These are phyloP conservation scores for Cheilosia soror DNA, from an alignment of 2,888 invertebrate genomes.

Conservation along the genomic window DNA sequence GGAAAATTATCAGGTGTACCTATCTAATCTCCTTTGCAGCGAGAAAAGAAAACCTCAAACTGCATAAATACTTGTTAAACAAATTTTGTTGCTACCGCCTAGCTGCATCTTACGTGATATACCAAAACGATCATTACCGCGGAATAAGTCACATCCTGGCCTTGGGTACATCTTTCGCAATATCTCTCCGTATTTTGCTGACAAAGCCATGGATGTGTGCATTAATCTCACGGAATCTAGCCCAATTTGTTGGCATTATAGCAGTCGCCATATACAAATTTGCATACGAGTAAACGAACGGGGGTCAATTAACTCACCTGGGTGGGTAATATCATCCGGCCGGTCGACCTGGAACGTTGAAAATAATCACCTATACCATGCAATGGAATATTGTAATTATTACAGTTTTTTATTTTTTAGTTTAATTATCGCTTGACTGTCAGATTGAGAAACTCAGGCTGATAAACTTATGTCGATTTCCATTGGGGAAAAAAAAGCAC, in stretches of 20 bases:
- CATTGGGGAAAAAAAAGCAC: too few relatives aligned
- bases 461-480: too few relatives aligned
- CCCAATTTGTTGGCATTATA: constrained; percentile 56
- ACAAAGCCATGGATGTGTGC: constrained; percentile 54
- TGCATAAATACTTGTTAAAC: constrained; percentile 14
- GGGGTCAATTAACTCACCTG: constrained; percentile 70
- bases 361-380: constrained; percentile 61
- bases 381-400: constrained; percentile 56
- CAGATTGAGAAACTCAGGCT: constrained; percentile 59
- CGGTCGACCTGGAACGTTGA: constrained; percentile 39
- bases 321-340: constrained; percentile 67
- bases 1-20: constrained; percentile 29
- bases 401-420: constrained; percentile 39
- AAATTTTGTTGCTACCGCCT: constrained; percentile 2
- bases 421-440: constrained; percentile 50
- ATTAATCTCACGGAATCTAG: constrained; percentile 51
- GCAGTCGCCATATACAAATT: constrained; percentile 29
- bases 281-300: constrained; percentile 15
- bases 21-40: constrained; percentile 13
- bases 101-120: constrained; percentile 35
- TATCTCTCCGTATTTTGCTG: constrained; percentile 27
- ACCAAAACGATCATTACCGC: constrained; percentile 25
- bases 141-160: constrained; percentile 58
- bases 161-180: constrained; percentile 57
- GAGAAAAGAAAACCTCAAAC: not conserved